Evolutionary conservation across 1,140 invertebrate genomes (phyloP).

Genomic region (Drosophila teissieri): DNA sequence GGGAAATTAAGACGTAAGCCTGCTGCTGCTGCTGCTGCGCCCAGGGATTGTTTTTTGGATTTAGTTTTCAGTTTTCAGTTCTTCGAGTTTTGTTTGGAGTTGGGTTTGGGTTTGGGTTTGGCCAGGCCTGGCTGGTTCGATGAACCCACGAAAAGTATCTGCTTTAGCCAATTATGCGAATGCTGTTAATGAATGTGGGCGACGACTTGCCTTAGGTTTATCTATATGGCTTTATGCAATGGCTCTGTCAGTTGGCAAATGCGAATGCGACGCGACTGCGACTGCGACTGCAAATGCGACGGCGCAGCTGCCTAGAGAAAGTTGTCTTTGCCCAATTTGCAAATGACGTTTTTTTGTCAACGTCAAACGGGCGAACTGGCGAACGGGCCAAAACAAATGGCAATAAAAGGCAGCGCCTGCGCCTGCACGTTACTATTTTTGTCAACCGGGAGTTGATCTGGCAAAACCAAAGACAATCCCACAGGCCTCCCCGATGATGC

Average conservation of each 20-base stretch:
- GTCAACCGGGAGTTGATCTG: slow-evolving; percentile 62
- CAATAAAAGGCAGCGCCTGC: slow-evolving; percentile 79
- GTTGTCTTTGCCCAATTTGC: slow-evolving; percentile 83
- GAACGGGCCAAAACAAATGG: slow-evolving; percentile 65
- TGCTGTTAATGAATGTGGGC: slow-evolving; percentile 82
- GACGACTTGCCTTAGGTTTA: slow-evolving; percentile 66
- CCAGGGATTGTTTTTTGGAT: slow-evolving; percentile 49
- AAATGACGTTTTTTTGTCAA: slow-evolving; percentile 84
- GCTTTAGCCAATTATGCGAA: slow-evolving; percentile 73
- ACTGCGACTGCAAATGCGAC: slow-evolving; percentile 33
- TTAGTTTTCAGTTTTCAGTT: slow-evolving; percentile 6
- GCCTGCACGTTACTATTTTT: slow-evolving; percentile 76
- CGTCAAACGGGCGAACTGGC: slow-evolving; percentile 63
- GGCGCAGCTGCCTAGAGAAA: slow-evolving; percentile 75
- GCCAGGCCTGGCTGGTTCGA: slow-evolving; percentile 38
- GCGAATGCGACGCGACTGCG: slow-evolving; percentile 18
- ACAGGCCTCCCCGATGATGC: slow-evolving; percentile 4
- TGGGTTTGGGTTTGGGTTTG: not conserved
- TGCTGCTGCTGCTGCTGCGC: slow-evolving; percentile 36
- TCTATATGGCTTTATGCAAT: slow-evolving; percentile 81
- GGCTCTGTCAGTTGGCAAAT: slow-evolving; percentile 52
- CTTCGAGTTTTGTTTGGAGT: slow-evolving; percentile 8
- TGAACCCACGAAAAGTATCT: slow-evolving; percentile 60
- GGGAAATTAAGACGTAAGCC: slow-evolving; percentile 73
- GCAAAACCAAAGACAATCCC: slow-evolving; percentile 32